Evolutionary conservation across 1,140 invertebrate genomes (phyloP), one percentile per base, ranked within the genome.

Genomic region (Amphibalanus amphitrite): DNA sequence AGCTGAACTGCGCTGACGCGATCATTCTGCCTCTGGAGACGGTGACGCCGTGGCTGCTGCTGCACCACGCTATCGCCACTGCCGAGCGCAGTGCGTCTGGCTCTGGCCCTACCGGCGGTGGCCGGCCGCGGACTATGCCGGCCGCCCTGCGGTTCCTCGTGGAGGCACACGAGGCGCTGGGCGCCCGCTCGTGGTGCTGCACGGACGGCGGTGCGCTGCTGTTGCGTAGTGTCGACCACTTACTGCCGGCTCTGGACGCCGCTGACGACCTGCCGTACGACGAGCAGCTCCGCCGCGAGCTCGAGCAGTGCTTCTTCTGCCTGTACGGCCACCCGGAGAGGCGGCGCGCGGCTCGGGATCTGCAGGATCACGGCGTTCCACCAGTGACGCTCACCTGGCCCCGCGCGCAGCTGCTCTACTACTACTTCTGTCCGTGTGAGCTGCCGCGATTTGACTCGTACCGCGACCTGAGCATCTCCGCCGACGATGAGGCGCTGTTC

Each of bases 281-380:
- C 69, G 75, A 76, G 67, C 72, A 84, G 13, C 80, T 93, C 4
- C 84, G 84, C 67, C 86, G 89, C 71, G 86, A 89, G 71, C 81
- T 95, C 72, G 92, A 95, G 76, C 93, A 97, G 79, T 88, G 90
- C 75, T 88, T 95, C 69, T 93, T 86, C 78, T 97, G 93, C 79
- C 81, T 97, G 1, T 96, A 91, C 79, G 87, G 88, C 28, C 90
- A 94, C 82, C 90, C 91, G 0, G 86, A 85, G 73, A 92, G 88
- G 79, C 72, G 29, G 69, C 72, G 40, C 17, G 75, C 74, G 73
- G 73, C 75, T 70, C 75, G 77, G 73, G 85, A 92, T 80, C 81
- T 95, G 6, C 84, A 86, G 69, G 91, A 95, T 75, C 93, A 96
- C 78, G 87, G 87, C 75, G 86, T 87, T 0, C 83, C 83, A 64